Evolutionary conservation across 1,140 invertebrate species (phyloP).

Genomic region (Colletes latitarsis): DNA sequence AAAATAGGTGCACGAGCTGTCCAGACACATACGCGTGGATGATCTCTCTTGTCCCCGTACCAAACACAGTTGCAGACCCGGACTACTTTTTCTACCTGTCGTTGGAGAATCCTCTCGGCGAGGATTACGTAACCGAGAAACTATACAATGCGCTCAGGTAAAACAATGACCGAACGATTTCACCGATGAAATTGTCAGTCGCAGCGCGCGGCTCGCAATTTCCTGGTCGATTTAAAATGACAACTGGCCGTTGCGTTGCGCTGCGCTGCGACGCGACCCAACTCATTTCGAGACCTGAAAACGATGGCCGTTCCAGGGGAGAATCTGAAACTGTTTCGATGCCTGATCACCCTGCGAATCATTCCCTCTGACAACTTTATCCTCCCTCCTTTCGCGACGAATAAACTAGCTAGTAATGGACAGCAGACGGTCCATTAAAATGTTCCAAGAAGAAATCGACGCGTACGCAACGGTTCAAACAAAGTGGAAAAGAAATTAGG

Average conservation of each 20-base stretch:
- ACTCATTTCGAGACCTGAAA: conserved; percentile 1
- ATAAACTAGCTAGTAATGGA: too few relatives aligned
- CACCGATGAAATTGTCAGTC: conserved; percentile 31
- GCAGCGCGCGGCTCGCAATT: background rate
- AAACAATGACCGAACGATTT: conserved; percentile 38
- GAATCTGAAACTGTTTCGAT: conserved; percentile 6
- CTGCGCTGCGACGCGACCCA: too few relatives aligned
- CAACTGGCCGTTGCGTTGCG: background rate
- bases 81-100: conserved; percentile 86
- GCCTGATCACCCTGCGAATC: background rate
- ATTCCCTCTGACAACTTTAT: background rate
- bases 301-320: background rate
- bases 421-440: too few relatives aligned
- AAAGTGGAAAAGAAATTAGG: too few relatives aligned
- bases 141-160: conserved; percentile 80
- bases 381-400: too few relatives aligned
- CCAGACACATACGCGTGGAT: conserved; percentile 83
- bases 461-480: too few relatives aligned
- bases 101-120: conserved; percentile 85
- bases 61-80: conserved; percentile 72
- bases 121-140: conserved; percentile 86
- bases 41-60: conserved; percentile 80
- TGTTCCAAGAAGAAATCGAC: too few relatives aligned
- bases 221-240: conserved; percentile 21
- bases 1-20: conserved; percentile 82